Conservation (phyloP, 1,140 invertebrate species). For the Sitodiplosis mosellana region DNA sequence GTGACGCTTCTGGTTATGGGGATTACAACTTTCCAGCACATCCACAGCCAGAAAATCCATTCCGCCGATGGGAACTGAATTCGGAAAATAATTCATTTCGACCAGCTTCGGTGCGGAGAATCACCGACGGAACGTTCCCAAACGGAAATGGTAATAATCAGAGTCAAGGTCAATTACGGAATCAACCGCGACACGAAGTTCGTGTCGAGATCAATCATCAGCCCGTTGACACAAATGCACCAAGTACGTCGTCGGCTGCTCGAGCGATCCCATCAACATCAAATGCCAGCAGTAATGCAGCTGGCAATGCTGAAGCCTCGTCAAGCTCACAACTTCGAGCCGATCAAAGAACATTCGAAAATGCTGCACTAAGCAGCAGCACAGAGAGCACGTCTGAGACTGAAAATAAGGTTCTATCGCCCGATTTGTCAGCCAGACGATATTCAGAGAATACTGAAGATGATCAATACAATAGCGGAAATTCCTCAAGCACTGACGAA, state of each 20-base stretch:
- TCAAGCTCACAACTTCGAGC: neutral
- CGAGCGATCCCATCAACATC: neutral
- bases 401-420: neutral
- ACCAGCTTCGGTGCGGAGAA: slow-evolving; percentile 5
- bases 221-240: neutral
- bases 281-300: neutral
- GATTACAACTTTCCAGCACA: neutral
- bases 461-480: neutral
- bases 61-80: slow-evolving; percentile 21
- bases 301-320: neutral
- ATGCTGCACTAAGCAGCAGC: too few species aligned
- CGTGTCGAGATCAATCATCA: neutral
- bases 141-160: neutral
- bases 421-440: neutral
- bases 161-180: neutral
- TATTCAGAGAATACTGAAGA: neutral
- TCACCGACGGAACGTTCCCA: neutral
- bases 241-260: neutral
- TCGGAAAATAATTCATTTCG: slow-evolving; percentile 21
- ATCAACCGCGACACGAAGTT: neutral
- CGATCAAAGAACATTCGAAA: neutral
- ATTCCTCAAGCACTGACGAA: neutral
- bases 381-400: neutral
- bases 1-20: neutral
- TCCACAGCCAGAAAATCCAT: slow-evolving; percentile 13